Percentiles rank a stretch among this genome's conserved stretches.
Conservation (phyloP, 1,140 invertebrate species). For the Ips nitidus region DNA sequence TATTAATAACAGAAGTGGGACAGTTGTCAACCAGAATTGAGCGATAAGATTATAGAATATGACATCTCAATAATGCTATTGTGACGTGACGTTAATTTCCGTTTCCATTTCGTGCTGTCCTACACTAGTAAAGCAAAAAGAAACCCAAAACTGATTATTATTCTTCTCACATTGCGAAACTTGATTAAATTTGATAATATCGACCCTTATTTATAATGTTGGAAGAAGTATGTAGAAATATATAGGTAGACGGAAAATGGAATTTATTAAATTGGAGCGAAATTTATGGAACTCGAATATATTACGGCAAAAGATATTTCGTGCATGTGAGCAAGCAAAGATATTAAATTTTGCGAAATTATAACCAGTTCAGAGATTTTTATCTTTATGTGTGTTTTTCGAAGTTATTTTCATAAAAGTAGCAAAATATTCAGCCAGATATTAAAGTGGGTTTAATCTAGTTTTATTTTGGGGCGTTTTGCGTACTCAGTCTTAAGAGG, state of each 20-base stretch:
- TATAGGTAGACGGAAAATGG: constrained; percentile 32
- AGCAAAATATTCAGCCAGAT: no score
- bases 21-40: no score
- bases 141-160: constrained; percentile 25
- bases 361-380: constrained; percentile 17
- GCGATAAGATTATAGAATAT: not conserved
- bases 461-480: no score
- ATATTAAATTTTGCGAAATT: constrained; percentile 31
- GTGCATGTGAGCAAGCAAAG: constrained; percentile 25
- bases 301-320: constrained; percentile 29
- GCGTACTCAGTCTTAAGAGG: no score
- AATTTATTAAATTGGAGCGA: constrained; percentile 33
- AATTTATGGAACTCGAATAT: constrained; percentile 35
- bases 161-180: constrained; percentile 30
- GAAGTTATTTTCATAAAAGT: not conserved
- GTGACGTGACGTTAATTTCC: constrained; percentile 25
- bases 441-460: no score
- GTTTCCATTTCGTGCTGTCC: constrained; percentile 9
- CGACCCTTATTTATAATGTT: constrained; percentile 33
- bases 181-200: constrained; percentile 40
- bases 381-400: constrained; percentile 9
- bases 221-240: constrained; percentile 33
- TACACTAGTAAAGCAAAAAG: constrained; percentile 16
- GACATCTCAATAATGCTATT: constrained; percentile 7
- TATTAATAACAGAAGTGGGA: no score